Evolutionary conservation across 1,140 invertebrate genomes (phyloP), one percentile per base, ranked within the genome.

Genomic region (Sinonovacula constricta): DNA sequence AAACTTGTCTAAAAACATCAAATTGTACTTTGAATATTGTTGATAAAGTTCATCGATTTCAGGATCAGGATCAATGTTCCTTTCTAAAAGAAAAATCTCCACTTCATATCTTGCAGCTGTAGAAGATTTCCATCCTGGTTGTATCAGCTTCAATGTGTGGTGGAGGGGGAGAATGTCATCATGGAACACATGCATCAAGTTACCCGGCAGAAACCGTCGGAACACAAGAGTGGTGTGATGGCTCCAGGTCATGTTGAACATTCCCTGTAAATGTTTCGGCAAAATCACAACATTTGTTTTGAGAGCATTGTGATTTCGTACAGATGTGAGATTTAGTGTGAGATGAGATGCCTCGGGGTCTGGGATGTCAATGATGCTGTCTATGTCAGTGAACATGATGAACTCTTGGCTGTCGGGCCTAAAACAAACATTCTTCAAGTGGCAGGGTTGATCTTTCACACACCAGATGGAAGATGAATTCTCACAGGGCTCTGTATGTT

Each of bases 131-230:
- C 33, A 24, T 22, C 45, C 39, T 2, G 81, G 28, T 15, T 67
- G 59, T 5, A 85, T 49, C 34, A 80, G 57, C 49, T 83, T 69
- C 31, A 93, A 84, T 24, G 92, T 92, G 28, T 86, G 65, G 85
- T 86, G 91, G 5, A 93, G 63, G 5, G 93, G 93, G 18, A 93
- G 67, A 0, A 93, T 72, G 82, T 93, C 93, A 88, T 93, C 93
- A 87, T 93, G 93, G 45, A 93, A 84, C 36, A 92, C 89, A 89
- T 93, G 93, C 93, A 93, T 93, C 18, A 93, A 84, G 85, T 93
- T 93, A 78, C 93, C 92, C 7, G 92, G 91, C 81, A 93, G 92
- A 79, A 93, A 93, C 26, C 93, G 86, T 28, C 69, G 83, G 22
- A 91, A 85, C 3, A 91, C 81, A 7, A 91, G 63, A 34, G 72